Percentiles rank a stretch among this genome's conserved stretches.
These are phyloP conservation scores for Acanthosepion pharaonis DNA, from an alignment of 2,888 invertebrate species.

Conservation along the genomic window DNA sequence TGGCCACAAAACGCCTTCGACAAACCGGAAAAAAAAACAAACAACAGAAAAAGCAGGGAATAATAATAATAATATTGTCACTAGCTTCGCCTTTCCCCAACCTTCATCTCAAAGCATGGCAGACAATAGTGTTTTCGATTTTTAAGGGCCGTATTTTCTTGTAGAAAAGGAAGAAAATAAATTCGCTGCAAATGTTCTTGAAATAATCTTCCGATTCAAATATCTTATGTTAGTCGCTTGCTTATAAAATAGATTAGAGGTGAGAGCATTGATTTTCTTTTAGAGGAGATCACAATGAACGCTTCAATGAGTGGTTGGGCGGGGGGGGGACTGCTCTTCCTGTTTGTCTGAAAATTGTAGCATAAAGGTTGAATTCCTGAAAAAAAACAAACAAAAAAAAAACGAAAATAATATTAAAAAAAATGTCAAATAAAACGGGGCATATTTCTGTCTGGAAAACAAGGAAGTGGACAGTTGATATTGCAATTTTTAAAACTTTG, in stretches of 20 bases:
- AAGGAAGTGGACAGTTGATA: slow-evolving; percentile 14
- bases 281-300: background rate
- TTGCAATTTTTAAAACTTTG: background rate
- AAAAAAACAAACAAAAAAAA: background rate
- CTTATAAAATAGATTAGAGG: background rate
- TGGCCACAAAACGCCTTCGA: background rate
- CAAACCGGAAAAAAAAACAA: background rate
- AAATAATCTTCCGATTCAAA: background rate
- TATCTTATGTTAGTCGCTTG: background rate
- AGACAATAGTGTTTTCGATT: too few relatives aligned
- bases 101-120: too few relatives aligned
- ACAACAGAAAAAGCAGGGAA: background rate
- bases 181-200: background rate
- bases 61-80: background rate
- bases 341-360: background rate
- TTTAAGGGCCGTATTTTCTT: too few relatives aligned
- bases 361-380: background rate
- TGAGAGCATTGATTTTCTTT: background rate
- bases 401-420: too few relatives aligned
- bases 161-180: background rate
- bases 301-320: background rate
- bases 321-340: background rate
- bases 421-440: background rate
- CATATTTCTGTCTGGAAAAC: background rate
- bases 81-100: background rate